Evolutionary conservation across 1,140 invertebrate species (phyloP), one percentile per base, ranked within the genome.

Genomic region (Neodiprion fabricii): DNA sequence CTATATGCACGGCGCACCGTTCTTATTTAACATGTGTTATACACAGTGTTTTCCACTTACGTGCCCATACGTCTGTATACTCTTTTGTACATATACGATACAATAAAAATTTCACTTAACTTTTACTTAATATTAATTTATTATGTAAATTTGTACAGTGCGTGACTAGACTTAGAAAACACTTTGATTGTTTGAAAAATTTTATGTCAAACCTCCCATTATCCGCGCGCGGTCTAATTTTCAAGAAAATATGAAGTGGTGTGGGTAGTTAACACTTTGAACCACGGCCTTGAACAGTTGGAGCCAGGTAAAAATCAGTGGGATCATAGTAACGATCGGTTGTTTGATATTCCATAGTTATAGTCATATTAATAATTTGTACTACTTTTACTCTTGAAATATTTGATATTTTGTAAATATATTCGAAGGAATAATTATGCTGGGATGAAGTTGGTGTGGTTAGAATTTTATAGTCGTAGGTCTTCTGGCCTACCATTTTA

Each of bases 1-100:
- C 48, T 70, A 74, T 73, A 74, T 65, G 67, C 53, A 74, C 49
- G 70, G 72, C 61, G 73, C 68, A 73, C 67, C 61, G 67, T 50
- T 53, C 61, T 67, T 74, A 73, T 75, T 72, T 72, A 74, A 78
- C 73, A 81, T 80, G 80, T 80, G 79, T 82, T 80, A 79, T 77
- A 77, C 70, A 74, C 79, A 79, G 75, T 79, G 74, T 75, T 40
- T 40, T 40, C 5, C 69, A 75, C 23, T 61, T 67, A 12, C 14
- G 28, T 81, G 78, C 71, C 78, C 72, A 76, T 78, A 77, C 75
- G 74, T 85, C 83, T 85, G 86, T 88, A 87, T 86, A 88, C 83
- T 83, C 85, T 88, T 88, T 87, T 88, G 86, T 88, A 88, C 86
- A 88, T 88, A 87, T 87, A 85, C 82, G 79, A 84, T 85, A 86